phyloP scores from a whole-genome alignment of 2,888 invertebrate species.

The Embidobia sp. region DNA sequence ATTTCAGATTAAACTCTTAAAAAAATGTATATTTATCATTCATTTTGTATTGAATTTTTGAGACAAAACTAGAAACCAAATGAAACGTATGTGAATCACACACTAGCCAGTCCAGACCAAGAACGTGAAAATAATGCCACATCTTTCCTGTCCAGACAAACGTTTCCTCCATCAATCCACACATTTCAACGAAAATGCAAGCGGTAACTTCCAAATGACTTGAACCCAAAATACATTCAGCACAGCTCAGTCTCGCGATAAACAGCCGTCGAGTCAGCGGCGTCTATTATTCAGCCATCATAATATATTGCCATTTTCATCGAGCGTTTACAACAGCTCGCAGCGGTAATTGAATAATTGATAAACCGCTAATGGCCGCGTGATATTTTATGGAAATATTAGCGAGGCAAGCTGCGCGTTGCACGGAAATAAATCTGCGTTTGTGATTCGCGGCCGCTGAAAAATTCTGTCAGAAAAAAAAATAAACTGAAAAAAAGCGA shows the following conservation, averaged over 20 bases:
- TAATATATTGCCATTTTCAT: constrained; percentile 33
- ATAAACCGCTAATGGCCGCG: constrained; percentile 27
- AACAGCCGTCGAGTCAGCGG: constrained; percentile 8
- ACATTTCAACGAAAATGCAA: no score
- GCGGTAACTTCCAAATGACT: neutral
- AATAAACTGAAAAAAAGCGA: neutral
- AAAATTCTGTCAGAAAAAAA: neutral
- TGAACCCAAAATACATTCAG: neutral
- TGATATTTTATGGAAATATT: constrained; percentile 24
- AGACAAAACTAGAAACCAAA: no score
- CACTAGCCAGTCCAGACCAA: no score
- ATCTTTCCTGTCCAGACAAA: no score
- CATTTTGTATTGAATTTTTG: no score
- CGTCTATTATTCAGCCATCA: constrained; percentile 25
- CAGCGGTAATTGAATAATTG: constrained; percentile 30
- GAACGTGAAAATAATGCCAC: no score
- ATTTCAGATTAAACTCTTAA: no score
- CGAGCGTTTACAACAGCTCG: constrained; percentile 24
- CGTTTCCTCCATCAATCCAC: no score
- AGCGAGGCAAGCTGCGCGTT: constrained; percentile 5
- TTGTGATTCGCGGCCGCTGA: no score
- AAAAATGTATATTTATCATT: no score
- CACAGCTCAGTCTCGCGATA: constrained; percentile 12
- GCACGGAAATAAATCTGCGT: no score
- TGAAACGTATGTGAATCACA: no score